Evolutionary conservation across 2,113 vertebrate species (phyloP).

Genomic region (Camarhynchus parvulus): DNA sequence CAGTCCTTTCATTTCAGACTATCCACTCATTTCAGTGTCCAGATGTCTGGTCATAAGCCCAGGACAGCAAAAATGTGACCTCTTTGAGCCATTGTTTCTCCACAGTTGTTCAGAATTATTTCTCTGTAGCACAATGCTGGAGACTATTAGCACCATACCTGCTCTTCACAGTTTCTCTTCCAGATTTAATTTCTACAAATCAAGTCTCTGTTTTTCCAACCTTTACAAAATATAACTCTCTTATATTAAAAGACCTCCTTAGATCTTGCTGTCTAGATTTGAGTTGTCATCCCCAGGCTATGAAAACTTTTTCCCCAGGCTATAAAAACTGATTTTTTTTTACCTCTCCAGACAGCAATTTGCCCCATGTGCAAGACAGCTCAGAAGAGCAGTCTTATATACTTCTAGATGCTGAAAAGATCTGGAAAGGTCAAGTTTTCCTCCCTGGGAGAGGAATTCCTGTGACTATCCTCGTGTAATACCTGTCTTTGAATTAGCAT

Average conservation of each 20-base stretch:
- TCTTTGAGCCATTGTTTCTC: not conserved
- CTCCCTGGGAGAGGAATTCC: not conserved
- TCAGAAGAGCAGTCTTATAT: not conserved
- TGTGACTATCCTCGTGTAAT: fast-evolving
- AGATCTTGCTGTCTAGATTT: not conserved
- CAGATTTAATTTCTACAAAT: conserved; percentile 5
- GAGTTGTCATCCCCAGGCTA: not conserved
- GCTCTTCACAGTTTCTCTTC: not conserved
- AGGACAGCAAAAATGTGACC: not conserved
- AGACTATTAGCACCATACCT: not conserved
- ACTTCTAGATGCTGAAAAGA: not conserved
- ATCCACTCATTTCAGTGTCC: not conserved
- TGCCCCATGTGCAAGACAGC: not conserved
- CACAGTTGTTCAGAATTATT: not conserved
- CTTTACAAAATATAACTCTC: not conserved
- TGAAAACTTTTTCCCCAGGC: not conserved
- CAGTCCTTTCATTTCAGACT: not conserved
- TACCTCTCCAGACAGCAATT: not conserved
- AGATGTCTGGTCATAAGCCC: not conserved
- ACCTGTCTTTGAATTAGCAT: not conserved
- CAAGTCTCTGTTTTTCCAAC: not conserved
- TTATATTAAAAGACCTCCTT: not conserved
- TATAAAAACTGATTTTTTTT: not conserved
- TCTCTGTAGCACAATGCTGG: not conserved
- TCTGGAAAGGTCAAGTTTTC: not conserved